Percentiles rank a stretch among this genome's conserved stretches.
These are phyloP conservation scores for Melipona bicolor DNA, from an alignment of 2,888 invertebrate genomes.

Conservation along the genomic window DNA sequence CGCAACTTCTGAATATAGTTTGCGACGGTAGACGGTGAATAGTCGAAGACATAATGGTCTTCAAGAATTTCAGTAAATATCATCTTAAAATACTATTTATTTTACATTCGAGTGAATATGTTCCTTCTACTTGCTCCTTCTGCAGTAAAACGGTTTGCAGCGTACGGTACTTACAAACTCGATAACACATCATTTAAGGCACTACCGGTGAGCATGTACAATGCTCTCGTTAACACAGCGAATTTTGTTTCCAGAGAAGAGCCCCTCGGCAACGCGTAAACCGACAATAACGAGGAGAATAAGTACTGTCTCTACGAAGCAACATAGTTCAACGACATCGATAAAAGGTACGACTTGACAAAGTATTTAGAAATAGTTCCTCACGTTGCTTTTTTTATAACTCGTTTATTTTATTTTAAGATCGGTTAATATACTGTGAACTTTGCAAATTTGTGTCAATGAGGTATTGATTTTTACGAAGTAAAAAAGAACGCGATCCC, in stretches of 20 bases:
- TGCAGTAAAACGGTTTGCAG: slow-evolving; percentile 62
- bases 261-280: slow-evolving; percentile 78
- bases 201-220: slow-evolving; percentile 42
- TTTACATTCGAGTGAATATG: neutral
- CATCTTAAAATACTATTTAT: neutral
- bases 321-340: slow-evolving; percentile 65
- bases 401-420: neutral
- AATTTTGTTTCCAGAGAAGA: slow-evolving; percentile 78
- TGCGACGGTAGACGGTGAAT: slow-evolving; percentile 8
- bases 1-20: slow-evolving; percentile 20
- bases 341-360: slow-evolving; percentile 66
- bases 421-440: neutral
- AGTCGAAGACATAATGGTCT: slow-evolving; percentile 14
- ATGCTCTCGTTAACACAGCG: slow-evolving; percentile 67
- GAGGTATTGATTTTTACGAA: neutral
- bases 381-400: no score
- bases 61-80: slow-evolving; percentile 28
- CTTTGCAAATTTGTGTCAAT: neutral
- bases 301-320: slow-evolving; percentile 67
- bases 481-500: neutral
- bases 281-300: slow-evolving; percentile 73
- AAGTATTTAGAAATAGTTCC: neutral
- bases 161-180: slow-evolving; percentile 64
- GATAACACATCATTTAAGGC: slow-evolving; percentile 45
- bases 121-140: no score